These are phyloP conservation scores for Notamacropus eugenii DNA, from an alignment of 2,797 vertebrate species.

Conservation along the genomic window DNA sequence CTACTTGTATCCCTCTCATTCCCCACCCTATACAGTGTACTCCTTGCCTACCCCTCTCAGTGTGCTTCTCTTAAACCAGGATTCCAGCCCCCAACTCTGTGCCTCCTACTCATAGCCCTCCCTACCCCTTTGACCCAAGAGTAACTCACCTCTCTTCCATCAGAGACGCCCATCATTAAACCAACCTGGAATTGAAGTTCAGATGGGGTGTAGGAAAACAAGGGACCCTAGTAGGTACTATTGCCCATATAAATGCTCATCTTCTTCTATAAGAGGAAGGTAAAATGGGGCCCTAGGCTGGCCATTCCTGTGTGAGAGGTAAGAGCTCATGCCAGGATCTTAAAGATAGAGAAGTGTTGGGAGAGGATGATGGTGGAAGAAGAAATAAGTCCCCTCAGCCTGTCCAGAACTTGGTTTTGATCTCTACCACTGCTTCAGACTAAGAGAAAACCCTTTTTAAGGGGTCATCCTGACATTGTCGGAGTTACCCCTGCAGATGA, in stretches of 20 bases:
- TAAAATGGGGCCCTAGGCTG: neutral
- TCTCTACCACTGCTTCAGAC: neutral
- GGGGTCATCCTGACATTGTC: neutral
- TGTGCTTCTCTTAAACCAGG: constrained; percentile 58
- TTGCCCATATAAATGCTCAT: neutral
- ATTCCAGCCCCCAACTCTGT: constrained; percentile 50
- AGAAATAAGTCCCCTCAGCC: neutral
- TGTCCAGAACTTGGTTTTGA: neutral
- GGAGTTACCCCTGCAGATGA: neutral
- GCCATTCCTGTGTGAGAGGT: constrained; percentile 12
- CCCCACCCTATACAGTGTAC: constrained; percentile 65
- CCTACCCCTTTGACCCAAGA: constrained; percentile 46
- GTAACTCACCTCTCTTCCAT: constrained; percentile 62
- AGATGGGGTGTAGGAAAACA: constrained; percentile 13
- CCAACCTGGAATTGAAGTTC: neutral
- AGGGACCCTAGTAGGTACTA: constrained; percentile 29
- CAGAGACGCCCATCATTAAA: constrained; percentile 30
- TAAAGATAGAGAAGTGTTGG: neutral
- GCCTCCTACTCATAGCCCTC: constrained; percentile 32
- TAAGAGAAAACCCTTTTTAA: neutral
- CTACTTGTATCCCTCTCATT: constrained; percentile 66
- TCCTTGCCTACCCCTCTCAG: constrained; percentile 62
- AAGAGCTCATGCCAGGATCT: neutral
- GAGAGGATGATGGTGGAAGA: neutral
- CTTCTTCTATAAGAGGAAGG: neutral